Conservation (phyloP, 1,140 invertebrate genomes). For the Melitaea cinxia region DNA sequence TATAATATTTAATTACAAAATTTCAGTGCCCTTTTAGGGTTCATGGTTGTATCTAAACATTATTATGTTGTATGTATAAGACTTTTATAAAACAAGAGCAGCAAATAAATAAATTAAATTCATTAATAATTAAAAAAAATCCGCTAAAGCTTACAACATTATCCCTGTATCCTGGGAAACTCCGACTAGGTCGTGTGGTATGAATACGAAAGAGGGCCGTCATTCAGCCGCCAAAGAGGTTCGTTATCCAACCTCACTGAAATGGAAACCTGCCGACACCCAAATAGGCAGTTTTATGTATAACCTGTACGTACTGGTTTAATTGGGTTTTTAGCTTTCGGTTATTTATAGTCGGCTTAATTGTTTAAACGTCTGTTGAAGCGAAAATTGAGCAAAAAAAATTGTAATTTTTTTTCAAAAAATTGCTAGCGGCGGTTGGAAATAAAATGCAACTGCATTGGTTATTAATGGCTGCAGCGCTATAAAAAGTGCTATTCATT, state of each 20-base stretch:
- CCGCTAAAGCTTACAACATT: conserved; percentile 1
- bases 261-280: conserved; percentile 46
- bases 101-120: not conserved
- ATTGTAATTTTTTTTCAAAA: no score
- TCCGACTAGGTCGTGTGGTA: conserved; percentile 32
- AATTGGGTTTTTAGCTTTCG: not conserved
- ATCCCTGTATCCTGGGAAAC: conserved; percentile 1
- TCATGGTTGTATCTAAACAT: no score
- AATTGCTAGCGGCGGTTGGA: no score
- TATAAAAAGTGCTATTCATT: no score
- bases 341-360: not conserved
- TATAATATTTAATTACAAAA: no score
- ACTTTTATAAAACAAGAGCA: no score
- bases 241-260: conserved; percentile 48
- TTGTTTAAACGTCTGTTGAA: not conserved
- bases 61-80: no score
- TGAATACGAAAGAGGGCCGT: conserved; percentile 59
- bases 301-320: not conserved
- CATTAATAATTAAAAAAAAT: not conserved
- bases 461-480: no score
- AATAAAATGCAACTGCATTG: no score
- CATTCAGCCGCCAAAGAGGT: conserved; percentile 52
- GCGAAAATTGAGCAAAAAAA: no score
- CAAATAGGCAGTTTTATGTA: conserved; percentile 19
- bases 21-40: no score